A percentile compares a stretch with the other conserved stretches of the same genome.
Conservation (phyloP, 2,888 invertebrate genomes). For the Dicyrtoma fusca region DNA sequence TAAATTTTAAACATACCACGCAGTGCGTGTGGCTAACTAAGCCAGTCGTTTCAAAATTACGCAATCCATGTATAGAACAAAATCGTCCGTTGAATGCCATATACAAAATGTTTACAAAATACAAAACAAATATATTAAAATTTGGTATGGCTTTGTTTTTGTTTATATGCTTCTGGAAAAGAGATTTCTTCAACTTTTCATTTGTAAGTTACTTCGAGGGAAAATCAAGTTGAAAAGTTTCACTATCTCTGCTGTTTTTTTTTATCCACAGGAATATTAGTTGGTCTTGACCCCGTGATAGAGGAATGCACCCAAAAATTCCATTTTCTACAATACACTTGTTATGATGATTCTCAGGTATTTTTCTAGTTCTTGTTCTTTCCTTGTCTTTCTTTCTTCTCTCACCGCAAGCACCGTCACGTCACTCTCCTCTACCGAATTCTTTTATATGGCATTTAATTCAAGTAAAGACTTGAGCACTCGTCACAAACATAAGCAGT, state of each 20-base stretch:
- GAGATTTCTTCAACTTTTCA: not conserved
- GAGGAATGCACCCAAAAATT: too few species aligned
- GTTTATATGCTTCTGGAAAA: not conserved
- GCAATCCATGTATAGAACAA: conserved; percentile 10
- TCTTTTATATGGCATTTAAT: not conserved
- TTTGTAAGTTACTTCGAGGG: not conserved
- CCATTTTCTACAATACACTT: not conserved
- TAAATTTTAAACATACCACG: conserved; percentile 21
- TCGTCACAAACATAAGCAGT: too few species aligned
- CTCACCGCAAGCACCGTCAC: not conserved
- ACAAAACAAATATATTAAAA: too few species aligned
- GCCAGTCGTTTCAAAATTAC: not conserved
- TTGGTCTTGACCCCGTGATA: not conserved
- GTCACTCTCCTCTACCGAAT: not conserved
- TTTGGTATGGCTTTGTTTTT: too few species aligned
- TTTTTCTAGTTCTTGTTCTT: not conserved
- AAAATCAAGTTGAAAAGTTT: conserved; percentile 1
- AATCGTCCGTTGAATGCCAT: conserved; percentile 8
- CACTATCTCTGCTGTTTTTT: conserved; percentile 15
- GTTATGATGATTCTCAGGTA: not conserved
- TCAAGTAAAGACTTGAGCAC: not conserved
- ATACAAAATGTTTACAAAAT: conserved; percentile 1
- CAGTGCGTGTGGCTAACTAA: conserved; percentile 25
- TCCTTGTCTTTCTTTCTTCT: not conserved
- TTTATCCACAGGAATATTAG: not conserved